Base-by-base conservation (phyloP, 1,140 invertebrate species). In the Acromyrmex charruanus region DNA sequence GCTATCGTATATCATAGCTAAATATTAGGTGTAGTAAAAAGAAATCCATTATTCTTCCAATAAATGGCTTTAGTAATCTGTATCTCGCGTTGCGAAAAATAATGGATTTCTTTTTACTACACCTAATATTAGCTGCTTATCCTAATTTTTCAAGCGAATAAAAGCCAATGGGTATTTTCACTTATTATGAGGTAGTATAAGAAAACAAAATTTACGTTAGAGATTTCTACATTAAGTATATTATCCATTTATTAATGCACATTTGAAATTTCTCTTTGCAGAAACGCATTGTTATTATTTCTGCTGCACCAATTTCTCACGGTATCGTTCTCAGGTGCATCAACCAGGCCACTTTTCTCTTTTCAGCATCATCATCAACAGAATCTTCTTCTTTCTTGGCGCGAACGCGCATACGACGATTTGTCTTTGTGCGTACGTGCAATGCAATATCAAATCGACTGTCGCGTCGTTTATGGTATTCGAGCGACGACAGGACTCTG, bases 341-440 rank as follows among this genome's bases (percentile, higher is more conserved):
- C 14, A 14, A 7, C 3, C 28, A 39, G 16, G 21, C 14, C 12
- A 69, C 31, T 79, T 51, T 28, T 49, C 39, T 58, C 35, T 49
- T 35, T 51, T 44, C 61, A 44, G 35, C 51, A 55, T 51, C 77
- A 55, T 51, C 77, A 28, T 28, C 49, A 81, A 69, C 66, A 55
- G 44, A 58, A 80, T 35, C 65, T 71, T 81, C 21, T 81, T 87
- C 86, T 28, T 51, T 31, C 77, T n/a, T 58, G 10, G 35, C 66
- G 44, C 44, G 49, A 61, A 63, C 68, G 39, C 28, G 35, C 49
- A 66, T 71, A 81, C 85, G 79, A 49, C 85, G 87, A 90, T 91
- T 90, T 91, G 87, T 87, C 86, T 84, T 63, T 39, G 68, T 28
- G 25, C 10, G 65, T 86, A 80, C 86, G 86, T 86, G 85, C 86